Percentiles rank a stretch among this genome's conserved stretches.
These are phyloP conservation scores for Colostygia pectinataria DNA, from an alignment of 2,888 invertebrate species.

Conservation along the genomic window DNA sequence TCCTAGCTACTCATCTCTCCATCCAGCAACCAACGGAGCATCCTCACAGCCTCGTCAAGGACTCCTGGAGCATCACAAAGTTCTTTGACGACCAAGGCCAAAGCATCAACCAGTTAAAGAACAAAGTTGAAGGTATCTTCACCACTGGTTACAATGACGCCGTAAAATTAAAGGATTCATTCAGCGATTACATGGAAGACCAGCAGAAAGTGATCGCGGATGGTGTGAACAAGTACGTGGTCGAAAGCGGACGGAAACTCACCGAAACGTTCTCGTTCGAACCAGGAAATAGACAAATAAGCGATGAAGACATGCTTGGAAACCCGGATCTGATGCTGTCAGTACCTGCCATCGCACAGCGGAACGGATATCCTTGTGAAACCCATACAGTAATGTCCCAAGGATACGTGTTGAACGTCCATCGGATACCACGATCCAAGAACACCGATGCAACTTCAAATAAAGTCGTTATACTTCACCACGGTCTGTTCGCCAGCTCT, in stretches of 20 bases:
- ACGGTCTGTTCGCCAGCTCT: conserved; percentile 90
- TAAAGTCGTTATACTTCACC: conserved; percentile 86
- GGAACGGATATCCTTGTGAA: conserved; percentile 87
- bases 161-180: conserved; percentile 49
- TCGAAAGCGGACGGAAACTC: conserved; percentile 51
- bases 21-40: conserved; percentile 7
- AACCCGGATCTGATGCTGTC: conserved; percentile 62
- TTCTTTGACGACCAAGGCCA: conserved; percentile 34
- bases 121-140: conserved; percentile 51
- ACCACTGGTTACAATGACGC: conserved; percentile 40
- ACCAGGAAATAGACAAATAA: conserved; percentile 37
- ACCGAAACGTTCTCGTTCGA: conserved; percentile 53
- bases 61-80: conserved; percentile 19
- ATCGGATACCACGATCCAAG: conserved; percentile 87
- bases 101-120: conserved; percentile 34
- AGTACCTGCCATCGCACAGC: conserved; percentile 63
- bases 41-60: background rate
- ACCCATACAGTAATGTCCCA: conserved; percentile 89
- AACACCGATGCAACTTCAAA: conserved; percentile 46
- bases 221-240: conserved; percentile 57
- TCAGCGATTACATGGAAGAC: conserved; percentile 56
- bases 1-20: conserved; percentile 17
- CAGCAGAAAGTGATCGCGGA: conserved; percentile 54
- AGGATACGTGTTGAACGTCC: conserved; percentile 91
- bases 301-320: conserved; percentile 43